Conservation (phyloP, 2,888 invertebrate species). For the Tiliacea citrago region DNA sequence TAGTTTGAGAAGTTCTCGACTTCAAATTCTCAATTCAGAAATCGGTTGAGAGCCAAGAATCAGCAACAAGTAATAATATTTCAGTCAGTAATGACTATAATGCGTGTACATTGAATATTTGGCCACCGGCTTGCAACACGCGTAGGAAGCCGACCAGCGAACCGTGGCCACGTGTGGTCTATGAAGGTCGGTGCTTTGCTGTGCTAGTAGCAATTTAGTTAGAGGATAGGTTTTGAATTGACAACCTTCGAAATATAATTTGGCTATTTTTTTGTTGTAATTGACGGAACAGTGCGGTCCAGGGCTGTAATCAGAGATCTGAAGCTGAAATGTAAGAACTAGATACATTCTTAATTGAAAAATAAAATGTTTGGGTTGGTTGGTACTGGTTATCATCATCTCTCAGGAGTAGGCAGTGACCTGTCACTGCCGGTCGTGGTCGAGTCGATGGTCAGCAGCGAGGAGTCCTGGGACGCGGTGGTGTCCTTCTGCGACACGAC, state of each 20-base stretch:
- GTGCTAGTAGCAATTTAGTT: slow-evolving; percentile 19
- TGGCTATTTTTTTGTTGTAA: neutral
- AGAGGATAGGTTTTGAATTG: slow-evolving; percentile 12
- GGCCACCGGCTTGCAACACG: slow-evolving; percentile 65
- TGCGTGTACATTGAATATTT: slow-evolving; percentile 46
- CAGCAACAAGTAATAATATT: slow-evolving; percentile 4
- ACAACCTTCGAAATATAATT: slow-evolving; percentile 6
- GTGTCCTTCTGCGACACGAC: too few species aligned
- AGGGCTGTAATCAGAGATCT: neutral
- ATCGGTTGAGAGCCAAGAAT: neutral
- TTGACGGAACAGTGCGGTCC: neutral
- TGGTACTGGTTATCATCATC: too few species aligned
- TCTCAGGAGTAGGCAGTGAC: too few species aligned
- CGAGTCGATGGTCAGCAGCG: too few species aligned
- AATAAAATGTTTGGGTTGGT: too few species aligned
- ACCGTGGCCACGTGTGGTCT: slow-evolving; percentile 63
- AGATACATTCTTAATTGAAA: too few species aligned
- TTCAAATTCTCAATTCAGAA: too few species aligned
- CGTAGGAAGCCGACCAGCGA: slow-evolving; percentile 70
- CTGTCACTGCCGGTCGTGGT: too few species aligned
- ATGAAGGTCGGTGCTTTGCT: slow-evolving; percentile 57
- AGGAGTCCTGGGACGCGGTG: too few species aligned
- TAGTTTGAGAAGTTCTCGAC: too few species aligned
- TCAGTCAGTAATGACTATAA: slow-evolving; percentile 43
- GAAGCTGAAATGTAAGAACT: neutral